Evolutionary conservation across 2,113 vertebrate species (phyloP), one percentile per base, ranked within the genome.

Genomic region (Tretioscincus oriximinensis): DNA sequence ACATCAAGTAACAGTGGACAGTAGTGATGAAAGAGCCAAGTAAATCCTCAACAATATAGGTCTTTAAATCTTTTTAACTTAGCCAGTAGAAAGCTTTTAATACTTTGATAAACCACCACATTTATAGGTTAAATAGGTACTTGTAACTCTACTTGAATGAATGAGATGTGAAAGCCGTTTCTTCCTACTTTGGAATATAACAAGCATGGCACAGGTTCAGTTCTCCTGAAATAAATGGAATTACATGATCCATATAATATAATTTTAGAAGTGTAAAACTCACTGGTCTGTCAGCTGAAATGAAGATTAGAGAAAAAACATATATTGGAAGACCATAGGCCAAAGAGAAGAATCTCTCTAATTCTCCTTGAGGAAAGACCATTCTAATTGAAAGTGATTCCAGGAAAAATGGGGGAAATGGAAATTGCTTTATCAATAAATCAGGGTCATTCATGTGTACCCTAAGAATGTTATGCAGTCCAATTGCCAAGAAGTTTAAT

Each of bases 81-180:
- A 85, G 87, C 79, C 90, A 61, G 86, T 89, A 77, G 83, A 90
- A 90, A 84, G 24, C 78, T 85, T 91, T 92, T 79, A 73, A 83
- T 77, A 22, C 60, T 82, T 81, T 86, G 89, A 84, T 29, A 87
- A 85, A 86, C 16, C n/a, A 76, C 68, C 74, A 21, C 14, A 81
- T 85, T 81, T 84, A 84, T 84, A 92, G 90, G 86, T 91, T 91
- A 93, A 91, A 91, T 85, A 90, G 85, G 80, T 82, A 83, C 81
- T 87, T 65, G 64, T 73, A 89, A 88, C 84, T 84, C 78, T 82
- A 81, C 54, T 83, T 88, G 88, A 88, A 93, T 81, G 85, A 91
- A 92, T 93, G 90, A 85, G 85, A 92, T 65, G 72, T 90, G 81
- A 84, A 91, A 89, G 45, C 78, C 82, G 80, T 87, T 87, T 88